Percentiles rank a stretch among this genome's conserved stretches.
Conservation (phyloP, 2,113 vertebrate genomes). For the Proterorhinus semilunaris region DNA sequence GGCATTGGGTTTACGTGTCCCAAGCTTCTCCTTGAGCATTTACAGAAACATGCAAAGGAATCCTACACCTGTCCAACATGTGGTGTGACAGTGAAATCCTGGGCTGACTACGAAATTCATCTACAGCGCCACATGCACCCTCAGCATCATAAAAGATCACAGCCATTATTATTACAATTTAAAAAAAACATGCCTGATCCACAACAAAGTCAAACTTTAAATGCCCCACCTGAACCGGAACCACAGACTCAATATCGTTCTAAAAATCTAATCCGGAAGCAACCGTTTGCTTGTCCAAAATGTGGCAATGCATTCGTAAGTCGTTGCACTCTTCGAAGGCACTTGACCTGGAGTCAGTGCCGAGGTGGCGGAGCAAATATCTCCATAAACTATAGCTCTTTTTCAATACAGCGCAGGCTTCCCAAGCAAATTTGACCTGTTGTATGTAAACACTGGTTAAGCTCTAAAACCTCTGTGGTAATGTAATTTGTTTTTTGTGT, state of each 20-base stretch:
- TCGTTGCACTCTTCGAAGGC: constrained; percentile 70
- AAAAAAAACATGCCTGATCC: constrained; percentile 22
- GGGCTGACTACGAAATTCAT: constrained; percentile 77
- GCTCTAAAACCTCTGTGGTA: constrained; percentile 48
- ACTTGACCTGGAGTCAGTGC: constrained; percentile 71
- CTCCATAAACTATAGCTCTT: constrained; percentile 60
- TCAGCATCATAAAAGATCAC: constrained; percentile 56
- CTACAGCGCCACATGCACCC: constrained; percentile 73
- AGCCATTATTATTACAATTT: constrained; percentile 57
- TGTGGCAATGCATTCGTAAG: constrained; percentile 72
- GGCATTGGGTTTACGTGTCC: constrained; percentile 76
- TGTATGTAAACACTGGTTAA: background rate
- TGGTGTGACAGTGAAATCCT: constrained; percentile 75
- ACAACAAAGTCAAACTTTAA: constrained; percentile 17
- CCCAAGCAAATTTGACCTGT: constrained; percentile 61
- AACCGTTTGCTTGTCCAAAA: constrained; percentile 58
- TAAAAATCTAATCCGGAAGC: constrained; percentile 29
- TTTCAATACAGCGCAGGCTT: constrained; percentile 71
- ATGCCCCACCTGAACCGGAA: constrained; percentile 39
- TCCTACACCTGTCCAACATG: constrained; percentile 77
- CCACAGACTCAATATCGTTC: background rate
- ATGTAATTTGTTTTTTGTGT: background rate
- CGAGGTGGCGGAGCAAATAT: constrained; percentile 39
- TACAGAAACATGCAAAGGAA: constrained; percentile 77
- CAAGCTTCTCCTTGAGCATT: constrained; percentile 75